phyloP scores from a whole-genome alignment of 2,888 invertebrate species.

The Helleia helle region DNA sequence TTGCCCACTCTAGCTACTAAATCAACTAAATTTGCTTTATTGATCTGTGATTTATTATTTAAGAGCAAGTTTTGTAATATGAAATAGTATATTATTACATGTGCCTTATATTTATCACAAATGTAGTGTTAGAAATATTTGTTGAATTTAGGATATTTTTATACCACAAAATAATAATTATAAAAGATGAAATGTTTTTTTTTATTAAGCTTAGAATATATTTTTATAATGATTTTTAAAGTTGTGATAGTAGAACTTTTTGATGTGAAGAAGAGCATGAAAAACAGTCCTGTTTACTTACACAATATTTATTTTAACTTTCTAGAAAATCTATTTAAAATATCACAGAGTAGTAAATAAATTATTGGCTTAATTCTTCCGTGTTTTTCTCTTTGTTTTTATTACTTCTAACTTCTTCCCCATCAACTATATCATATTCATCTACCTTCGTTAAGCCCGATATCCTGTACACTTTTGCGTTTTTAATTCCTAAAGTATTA shows the following conservation, averaged over 20 bases:
- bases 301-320: background rate
- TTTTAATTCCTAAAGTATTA: slow-evolving; percentile 67
- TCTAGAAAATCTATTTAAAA: slow-evolving; percentile 9
- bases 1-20: slow-evolving; percentile 56
- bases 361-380: slow-evolving; percentile 18
- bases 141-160: background rate
- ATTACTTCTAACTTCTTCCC: slow-evolving; percentile 30
- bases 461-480: slow-evolving; percentile 72
- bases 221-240: background rate
- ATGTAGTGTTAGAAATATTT: background rate
- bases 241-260: background rate
- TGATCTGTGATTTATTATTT: slow-evolving; percentile 53
- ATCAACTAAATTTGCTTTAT: slow-evolving; percentile 42
- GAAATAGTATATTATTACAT: background rate
- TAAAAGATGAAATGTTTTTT: background rate
- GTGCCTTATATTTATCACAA: slow-evolving; percentile 3
- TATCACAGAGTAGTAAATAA: slow-evolving; percentile 12
- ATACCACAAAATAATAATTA: background rate
- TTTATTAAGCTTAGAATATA: background rate
- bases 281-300: slow-evolving; percentile 1
- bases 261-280: background rate
- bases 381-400: slow-evolving; percentile 20
- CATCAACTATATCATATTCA: slow-evolving; percentile 62
- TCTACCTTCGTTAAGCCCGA: slow-evolving; percentile 62
- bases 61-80: slow-evolving; percentile 12